Conservation (phyloP, 2,888 invertebrate species). For the Capitulum mitella region DNA sequence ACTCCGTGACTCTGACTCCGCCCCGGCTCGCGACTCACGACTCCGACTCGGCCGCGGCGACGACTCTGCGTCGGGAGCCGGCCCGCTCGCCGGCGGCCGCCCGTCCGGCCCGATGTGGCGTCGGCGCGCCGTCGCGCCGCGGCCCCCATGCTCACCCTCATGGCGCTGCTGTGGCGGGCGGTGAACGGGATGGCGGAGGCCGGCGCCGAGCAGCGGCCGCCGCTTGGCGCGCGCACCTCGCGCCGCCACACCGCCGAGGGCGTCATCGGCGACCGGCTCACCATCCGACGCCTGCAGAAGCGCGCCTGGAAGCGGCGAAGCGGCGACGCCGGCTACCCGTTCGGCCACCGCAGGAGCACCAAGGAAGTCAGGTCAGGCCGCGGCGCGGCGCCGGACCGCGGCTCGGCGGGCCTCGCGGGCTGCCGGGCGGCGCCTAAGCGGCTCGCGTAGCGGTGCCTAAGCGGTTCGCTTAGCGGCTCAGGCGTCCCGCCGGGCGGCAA, state of each 20-base stretch:
- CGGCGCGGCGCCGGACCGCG: background rate
- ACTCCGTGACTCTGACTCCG: too few relatives aligned
- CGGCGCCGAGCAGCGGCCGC: conserved; percentile 1
- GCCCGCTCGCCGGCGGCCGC: background rate
- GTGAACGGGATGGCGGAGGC: background rate
- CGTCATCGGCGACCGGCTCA: conserved; percentile 10
- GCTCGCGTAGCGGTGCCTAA: too few relatives aligned
- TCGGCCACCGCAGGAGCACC: conserved; percentile 9
- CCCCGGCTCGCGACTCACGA: too few relatives aligned
- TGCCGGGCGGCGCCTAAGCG: too few relatives aligned
- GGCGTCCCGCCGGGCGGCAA: too few relatives aligned
- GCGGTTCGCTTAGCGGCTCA: too few relatives aligned
- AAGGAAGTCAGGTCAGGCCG: conserved; percentile 8
- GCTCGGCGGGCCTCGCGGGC: conserved; percentile 32
- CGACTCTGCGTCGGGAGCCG: too few relatives aligned
- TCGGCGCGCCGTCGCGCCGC: background rate
- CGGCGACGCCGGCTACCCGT: conserved; percentile 1
- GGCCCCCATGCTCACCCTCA: background rate
- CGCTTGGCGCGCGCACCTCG: background rate
- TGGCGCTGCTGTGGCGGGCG: background rate
- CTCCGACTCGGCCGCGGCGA: too few relatives aligned
- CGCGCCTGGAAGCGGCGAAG: conserved; percentile 6
- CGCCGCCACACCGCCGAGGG: conserved; percentile 11
- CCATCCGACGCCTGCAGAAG: conserved; percentile 1
- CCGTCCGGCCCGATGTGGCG: background rate